phyloP scores from a whole-genome alignment of 2,113 vertebrate species.

The Alligator mississippiensis region DNA sequence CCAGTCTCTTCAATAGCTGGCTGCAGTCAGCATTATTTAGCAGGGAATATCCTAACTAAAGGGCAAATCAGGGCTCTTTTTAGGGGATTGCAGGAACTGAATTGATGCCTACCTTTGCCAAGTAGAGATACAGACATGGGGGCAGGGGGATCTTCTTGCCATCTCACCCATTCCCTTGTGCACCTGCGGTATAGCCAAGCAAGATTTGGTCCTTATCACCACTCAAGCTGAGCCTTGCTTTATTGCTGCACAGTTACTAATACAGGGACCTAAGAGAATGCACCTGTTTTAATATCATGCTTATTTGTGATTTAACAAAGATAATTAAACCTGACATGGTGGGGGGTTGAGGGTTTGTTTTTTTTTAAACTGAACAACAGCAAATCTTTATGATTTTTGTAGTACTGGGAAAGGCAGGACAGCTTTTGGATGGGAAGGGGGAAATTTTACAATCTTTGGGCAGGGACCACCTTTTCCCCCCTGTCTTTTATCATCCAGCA shows the following conservation, averaged over 20 bases:
- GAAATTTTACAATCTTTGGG: no score
- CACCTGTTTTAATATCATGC: neutral
- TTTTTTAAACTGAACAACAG: no score
- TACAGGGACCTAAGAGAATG: neutral
- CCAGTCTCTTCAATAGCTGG: neutral
- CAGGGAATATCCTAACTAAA: neutral
- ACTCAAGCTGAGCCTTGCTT: fast-evolving
- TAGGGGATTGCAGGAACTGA: neutral
- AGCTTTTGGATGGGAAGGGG: no score
- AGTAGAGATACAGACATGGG: neutral
- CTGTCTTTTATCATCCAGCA: no score
- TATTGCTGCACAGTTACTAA: neutral
- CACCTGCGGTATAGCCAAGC: neutral
- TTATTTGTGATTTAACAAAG: neutral
- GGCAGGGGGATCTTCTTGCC: neutral
- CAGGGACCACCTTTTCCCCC: no score
- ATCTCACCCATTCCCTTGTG: neutral
- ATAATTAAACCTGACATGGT: neutral
- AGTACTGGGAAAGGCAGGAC: no score
- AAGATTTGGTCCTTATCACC: neutral
- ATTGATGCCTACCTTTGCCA: neutral
- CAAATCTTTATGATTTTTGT: no score
- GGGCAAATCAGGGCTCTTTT: neutral
- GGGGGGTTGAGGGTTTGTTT: no score
- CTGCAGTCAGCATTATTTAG: neutral